Percentiles rank a stretch among this genome's conserved stretches.
Conservation (phyloP, 2,113 vertebrate genomes). For the Drymodes brunneopygia region DNA sequence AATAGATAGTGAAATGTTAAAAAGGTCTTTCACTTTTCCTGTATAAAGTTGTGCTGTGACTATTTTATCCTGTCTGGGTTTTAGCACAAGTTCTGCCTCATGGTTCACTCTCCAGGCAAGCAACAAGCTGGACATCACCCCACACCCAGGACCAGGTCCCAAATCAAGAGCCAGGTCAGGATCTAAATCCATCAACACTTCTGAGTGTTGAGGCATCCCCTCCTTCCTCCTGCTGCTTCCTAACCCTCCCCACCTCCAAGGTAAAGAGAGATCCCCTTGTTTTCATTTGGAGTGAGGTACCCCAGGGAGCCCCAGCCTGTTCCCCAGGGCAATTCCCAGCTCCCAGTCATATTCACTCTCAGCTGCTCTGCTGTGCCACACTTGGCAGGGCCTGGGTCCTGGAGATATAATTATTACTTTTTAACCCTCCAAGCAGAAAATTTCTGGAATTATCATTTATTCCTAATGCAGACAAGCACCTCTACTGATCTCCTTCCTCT, state of each 20-base stretch:
- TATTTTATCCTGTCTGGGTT: not conserved
- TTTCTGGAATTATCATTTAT: not conserved
- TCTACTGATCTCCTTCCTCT: not conserved
- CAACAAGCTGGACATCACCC: not conserved
- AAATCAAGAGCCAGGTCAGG: not conserved
- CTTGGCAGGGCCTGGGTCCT: not conserved
- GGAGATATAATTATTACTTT: not conserved
- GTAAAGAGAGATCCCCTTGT: not conserved
- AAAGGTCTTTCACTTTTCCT: not conserved
- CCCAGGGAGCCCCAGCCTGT: not conserved
- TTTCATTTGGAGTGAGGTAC: not conserved
- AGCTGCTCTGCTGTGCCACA: not conserved
- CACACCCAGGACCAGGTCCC: not conserved
- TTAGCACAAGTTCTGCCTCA: not conserved
- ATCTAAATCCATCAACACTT: not conserved
- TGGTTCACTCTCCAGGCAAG: not conserved
- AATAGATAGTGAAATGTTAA: not conserved
- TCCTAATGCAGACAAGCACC: constrained; percentile 1
- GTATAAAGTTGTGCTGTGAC: not conserved
- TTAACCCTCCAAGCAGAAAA: constrained; percentile 14
- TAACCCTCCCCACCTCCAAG: not conserved
- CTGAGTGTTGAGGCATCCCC: accelerated
- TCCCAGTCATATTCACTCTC: not conserved
- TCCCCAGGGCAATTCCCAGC: not conserved
- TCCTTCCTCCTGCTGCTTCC: not conserved